These are phyloP conservation scores for Dendrolimus houi DNA, from an alignment of 2,888 invertebrate species.

Conservation along the genomic window DNA sequence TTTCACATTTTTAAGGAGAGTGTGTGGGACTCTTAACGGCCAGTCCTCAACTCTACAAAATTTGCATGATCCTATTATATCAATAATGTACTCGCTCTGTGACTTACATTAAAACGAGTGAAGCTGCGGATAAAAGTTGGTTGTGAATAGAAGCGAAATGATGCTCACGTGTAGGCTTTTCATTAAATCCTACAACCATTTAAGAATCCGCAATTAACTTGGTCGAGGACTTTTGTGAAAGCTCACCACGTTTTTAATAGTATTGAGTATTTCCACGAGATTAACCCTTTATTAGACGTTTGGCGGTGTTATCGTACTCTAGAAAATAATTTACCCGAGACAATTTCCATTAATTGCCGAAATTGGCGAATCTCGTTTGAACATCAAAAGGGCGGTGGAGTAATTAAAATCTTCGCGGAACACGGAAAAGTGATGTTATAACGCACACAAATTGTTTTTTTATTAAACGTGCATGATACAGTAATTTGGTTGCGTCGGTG, in stretches of 20 bases:
- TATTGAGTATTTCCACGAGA: constrained; percentile 5
- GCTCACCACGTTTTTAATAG: background rate
- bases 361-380: constrained; percentile 30
- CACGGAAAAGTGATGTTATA: constrained; percentile 7
- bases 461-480: constrained; percentile 13
- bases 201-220: background rate
- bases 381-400: constrained; percentile 20
- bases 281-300: constrained; percentile 33
- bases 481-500: constrained; percentile 5
- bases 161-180: no score
- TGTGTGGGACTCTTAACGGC: no score
- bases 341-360: constrained; percentile 31
- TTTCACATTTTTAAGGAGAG: no score
- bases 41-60: no score
- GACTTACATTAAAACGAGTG: no score
- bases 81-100: no score
- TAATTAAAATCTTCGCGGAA: constrained; percentile 20
- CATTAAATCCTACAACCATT: background rate
- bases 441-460: constrained; percentile 6
- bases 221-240: no score
- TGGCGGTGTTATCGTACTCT: constrained; percentile 25
- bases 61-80: no score
- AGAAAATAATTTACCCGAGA: constrained; percentile 32
- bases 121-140: no score
- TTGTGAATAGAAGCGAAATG: no score